Percentiles rank a stretch among this genome's conserved stretches.
phyloP scores from a whole-genome alignment of 2,888 invertebrate species.

The Tachina lurida region DNA sequence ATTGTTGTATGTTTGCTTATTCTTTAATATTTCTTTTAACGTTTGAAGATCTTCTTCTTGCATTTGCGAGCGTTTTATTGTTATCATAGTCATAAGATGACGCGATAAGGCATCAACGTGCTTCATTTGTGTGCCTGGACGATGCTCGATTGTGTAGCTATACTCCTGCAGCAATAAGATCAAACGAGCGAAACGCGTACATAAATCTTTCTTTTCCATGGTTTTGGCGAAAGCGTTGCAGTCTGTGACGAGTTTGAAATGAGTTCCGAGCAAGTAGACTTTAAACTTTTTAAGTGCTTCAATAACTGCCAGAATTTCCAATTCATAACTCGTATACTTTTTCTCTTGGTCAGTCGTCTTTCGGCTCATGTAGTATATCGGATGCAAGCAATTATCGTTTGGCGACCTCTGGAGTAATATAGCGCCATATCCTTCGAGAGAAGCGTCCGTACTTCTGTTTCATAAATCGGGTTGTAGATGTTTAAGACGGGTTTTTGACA shows the following conservation, averaged over 20 bases:
- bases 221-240: constrained; percentile 69
- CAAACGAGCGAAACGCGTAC: constrained; percentile 72
- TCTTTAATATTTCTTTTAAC: constrained; percentile 55
- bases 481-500: constrained; percentile 58
- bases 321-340: constrained; percentile 71
- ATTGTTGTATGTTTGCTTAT: constrained; percentile 7
- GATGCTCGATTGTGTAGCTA: constrained; percentile 71
- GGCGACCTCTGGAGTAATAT: constrained; percentile 65
- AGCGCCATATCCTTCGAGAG: constrained; percentile 69
- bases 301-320: constrained; percentile 74
- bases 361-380: constrained; percentile 68
- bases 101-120: constrained; percentile 70
- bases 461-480: constrained; percentile 66
- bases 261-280: constrained; percentile 70
- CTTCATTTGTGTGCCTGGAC: constrained; percentile 11
- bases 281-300: constrained; percentile 73
- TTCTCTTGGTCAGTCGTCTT: constrained; percentile 61
- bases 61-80: constrained; percentile 56
- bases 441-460: constrained; percentile 67
- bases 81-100: constrained; percentile 59
- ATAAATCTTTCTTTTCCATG: constrained; percentile 67
- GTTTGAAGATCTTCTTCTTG: constrained; percentile 60
- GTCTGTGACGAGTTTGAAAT: constrained; percentile 62
- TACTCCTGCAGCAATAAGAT: constrained; percentile 72
- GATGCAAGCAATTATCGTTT: constrained; percentile 61